These are phyloP conservation scores for Lagodon rhomboides DNA, from an alignment of 2,797 vertebrate species.

Conservation along the genomic window DNA sequence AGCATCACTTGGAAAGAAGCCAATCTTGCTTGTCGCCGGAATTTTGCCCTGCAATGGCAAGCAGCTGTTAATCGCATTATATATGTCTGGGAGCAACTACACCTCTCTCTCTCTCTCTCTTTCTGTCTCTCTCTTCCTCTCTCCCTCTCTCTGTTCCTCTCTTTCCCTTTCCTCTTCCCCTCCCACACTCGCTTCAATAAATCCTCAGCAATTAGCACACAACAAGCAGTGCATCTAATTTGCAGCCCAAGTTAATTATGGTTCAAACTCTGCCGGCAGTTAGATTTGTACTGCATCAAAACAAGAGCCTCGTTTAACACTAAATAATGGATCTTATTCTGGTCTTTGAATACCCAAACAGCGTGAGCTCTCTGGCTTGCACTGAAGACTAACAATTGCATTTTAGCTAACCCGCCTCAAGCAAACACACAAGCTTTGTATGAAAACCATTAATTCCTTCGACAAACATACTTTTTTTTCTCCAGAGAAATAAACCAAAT, in stretches of 20 bases:
- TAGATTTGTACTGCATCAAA: slow-evolving; percentile 83
- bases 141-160: slow-evolving; percentile 8
- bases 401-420: slow-evolving; percentile 57
- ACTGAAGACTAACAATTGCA: slow-evolving; percentile 58
- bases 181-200: slow-evolving; percentile 77
- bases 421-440: slow-evolving; percentile 52
- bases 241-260: slow-evolving; percentile 84
- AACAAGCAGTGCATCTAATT: slow-evolving; percentile 83
- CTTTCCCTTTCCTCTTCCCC: slow-evolving; percentile 35
- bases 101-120: slow-evolving; percentile 27
- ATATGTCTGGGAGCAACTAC: slow-evolving; percentile 75
- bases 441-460: slow-evolving; percentile 62
- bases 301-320: slow-evolving; percentile 81
- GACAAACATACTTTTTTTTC: slow-evolving; percentile 44
- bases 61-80: slow-evolving; percentile 78
- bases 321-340: slow-evolving; percentile 82
- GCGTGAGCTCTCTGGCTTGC: slow-evolving; percentile 43
- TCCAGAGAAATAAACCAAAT: slow-evolving; percentile 48
- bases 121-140: slow-evolving; percentile 19
- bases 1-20: slow-evolving; percentile 96
- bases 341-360: slow-evolving; percentile 77
- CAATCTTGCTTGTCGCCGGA: slow-evolving; percentile 91
- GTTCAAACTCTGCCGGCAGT: slow-evolving; percentile 81
- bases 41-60: slow-evolving; percentile 91
- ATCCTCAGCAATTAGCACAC: slow-evolving; percentile 84